Base-by-base conservation (phyloP, 2,113 vertebrate genomes). In the Tragulus kanchil region DNA sequence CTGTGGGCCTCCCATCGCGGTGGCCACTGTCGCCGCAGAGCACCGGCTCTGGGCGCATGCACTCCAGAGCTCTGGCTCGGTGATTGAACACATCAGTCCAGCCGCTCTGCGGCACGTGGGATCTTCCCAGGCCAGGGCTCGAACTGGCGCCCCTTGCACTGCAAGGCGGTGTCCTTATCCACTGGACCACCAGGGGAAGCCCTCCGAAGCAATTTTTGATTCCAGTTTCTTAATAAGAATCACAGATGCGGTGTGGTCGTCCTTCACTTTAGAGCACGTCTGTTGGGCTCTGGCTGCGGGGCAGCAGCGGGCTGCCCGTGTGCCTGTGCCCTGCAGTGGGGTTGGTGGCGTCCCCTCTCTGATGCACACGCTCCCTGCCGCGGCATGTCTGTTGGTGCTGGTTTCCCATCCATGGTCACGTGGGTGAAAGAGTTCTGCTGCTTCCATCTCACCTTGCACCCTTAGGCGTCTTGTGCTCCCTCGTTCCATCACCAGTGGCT, bases 211-310 rank as follows among this genome's bases (percentile, higher is more conserved):
- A 36, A 36, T 36, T 36, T 36, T 48, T 45, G 3, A 28, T 89
- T 75, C 93, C 19, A 85, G 5, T 58, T 84, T 13, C 91, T 96
- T 84, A 94, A 1, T 85, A 2, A 65, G 67, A 84, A 42, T 81
- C 94, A 59, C 12, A 94, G 69, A 21, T 67, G 89, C 71, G 13
- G 21, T 6, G 9, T 42, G 56, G 42, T 58, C 45, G 28, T 65
- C 69, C 93, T 50, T 36, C 1, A n/a, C 16, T 28, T 8, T 69
- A 73, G 71, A 73, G 11, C 1, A 0, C 7, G 17, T 50, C 10
- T 5, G 8, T 59, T 59, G 8, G 16, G 1, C 14, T 14, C 21
- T n/a, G 56, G 77, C 45, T 26, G 6, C 31, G 4, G 15, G 8
- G 21, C 54, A 11, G 13, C 36, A 1, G 15, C 4, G 50, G 50